Evolutionary conservation across 2,888 invertebrate species (phyloP).

Genomic region (Fabriciana adippe): DNA sequence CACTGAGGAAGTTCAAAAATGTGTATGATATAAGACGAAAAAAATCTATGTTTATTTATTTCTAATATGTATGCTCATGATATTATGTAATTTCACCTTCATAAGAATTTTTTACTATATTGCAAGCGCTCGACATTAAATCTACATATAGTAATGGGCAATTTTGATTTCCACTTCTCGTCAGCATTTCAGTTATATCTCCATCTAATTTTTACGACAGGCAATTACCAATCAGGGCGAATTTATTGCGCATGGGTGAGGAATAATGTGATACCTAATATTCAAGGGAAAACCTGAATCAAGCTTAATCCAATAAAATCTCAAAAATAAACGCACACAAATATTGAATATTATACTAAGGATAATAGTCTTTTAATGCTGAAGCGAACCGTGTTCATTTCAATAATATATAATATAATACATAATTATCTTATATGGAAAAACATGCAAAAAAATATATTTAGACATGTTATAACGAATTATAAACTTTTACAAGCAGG

Average conservation of each 20-base stretch:
- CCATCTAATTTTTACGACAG: slow-evolving; percentile 61
- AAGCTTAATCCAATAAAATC: slow-evolving; percentile 17
- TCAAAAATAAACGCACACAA: slow-evolving; percentile 6
- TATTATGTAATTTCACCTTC: background rate
- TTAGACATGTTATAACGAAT: no score
- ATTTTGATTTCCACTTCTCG: slow-evolving; percentile 58
- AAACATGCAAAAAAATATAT: no score
- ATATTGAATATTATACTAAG: background rate
- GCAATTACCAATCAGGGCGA: slow-evolving; percentile 52
- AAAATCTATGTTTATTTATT: no score
- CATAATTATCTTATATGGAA: no score
- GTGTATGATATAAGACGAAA: no score
- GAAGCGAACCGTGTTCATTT: background rate
- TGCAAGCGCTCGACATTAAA: slow-evolving; percentile 18
- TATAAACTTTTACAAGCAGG: no score
- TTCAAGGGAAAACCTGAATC: slow-evolving; percentile 22
- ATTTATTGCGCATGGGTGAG: slow-evolving; percentile 35
- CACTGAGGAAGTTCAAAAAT: no score
- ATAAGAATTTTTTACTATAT: background rate
- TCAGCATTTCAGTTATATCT: slow-evolving; percentile 57
- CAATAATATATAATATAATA: no score
- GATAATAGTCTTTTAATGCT: slow-evolving; percentile 3
- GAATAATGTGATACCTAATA: slow-evolving; percentile 31
- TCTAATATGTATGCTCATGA: no score
- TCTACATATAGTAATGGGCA: slow-evolving; percentile 49